These are phyloP conservation scores for Troides aeacus DNA, from an alignment of 2,888 invertebrate genomes.

Conservation along the genomic window DNA sequence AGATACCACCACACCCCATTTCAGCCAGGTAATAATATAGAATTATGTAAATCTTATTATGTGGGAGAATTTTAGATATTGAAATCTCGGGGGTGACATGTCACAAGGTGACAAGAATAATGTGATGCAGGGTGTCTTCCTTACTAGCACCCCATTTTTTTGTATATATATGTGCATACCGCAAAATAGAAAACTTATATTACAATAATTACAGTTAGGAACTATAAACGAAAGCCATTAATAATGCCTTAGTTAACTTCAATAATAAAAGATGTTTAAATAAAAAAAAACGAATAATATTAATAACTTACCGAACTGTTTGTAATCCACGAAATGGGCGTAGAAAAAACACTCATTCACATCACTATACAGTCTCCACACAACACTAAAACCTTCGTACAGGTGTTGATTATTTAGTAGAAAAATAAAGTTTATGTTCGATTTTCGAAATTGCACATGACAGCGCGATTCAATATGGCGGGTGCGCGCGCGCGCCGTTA, in stretches of 20 bases:
- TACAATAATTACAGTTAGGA: background rate
- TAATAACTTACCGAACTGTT: constrained; percentile 22
- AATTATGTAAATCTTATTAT: no score
- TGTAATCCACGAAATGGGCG: constrained; percentile 33
- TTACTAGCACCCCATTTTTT: no score
- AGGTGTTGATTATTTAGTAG: background rate
- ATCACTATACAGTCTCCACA: constrained; percentile 30
- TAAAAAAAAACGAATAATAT: background rate
- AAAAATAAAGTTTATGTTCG: constrained; percentile 36
- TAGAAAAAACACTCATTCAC: constrained; percentile 30
- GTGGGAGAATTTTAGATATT: no score
- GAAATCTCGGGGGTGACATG: no score
- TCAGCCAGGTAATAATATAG: no score
- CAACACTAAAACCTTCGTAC: constrained; percentile 3
- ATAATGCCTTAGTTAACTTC: background rate
- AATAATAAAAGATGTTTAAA: background rate
- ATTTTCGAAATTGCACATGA: constrained; percentile 46
- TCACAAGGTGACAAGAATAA: no score
- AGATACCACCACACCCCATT: no score
- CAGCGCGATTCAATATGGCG: constrained; percentile 49
- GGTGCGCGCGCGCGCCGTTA: constrained; percentile 51
- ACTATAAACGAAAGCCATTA: background rate
- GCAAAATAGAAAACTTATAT: no score
- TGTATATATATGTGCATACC: no score
- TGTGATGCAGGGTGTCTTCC: no score